Base-by-base conservation (phyloP, 2,113 vertebrate genomes). In the Poicephalus gulielmi region DNA sequence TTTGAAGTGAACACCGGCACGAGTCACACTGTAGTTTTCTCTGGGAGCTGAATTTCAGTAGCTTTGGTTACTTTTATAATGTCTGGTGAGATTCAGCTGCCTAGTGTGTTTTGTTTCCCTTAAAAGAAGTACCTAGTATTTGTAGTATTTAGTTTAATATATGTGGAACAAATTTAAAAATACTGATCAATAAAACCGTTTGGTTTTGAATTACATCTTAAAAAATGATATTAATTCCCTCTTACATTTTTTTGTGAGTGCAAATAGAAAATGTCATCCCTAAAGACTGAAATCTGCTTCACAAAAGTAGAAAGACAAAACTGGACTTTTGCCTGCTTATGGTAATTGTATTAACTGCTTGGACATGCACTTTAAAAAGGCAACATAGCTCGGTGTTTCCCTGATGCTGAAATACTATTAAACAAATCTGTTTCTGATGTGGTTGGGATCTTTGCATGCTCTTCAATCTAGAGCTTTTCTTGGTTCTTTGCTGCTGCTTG, bases 401-500 rank as follows among this genome's bases (percentile, higher is more conserved):
- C 83, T 75, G 30, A 76, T 76, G 57, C 57, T 90, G 68, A 52
- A 71, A 37, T 24, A 15, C n/a, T 31, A 19, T 83, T 86, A 53
- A 33, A 8, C 57, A 90, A 81, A 96, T 76, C 62, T 94, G 24
- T 80, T 88, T 84, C 83, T 92, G 49, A 82, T 50, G 47, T 86
- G n/a, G 22, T 75, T 84, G 77, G 62, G 81, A 92, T 82, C 55
- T 88, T 82, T 86, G 46, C 59, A 53, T 66, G 64, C 62, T 93
- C 31, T 55, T 93, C 13, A 11, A 28, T 84, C 13, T 55, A 35
- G 68, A 84, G 53, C 44, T 90, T 10, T 57, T 49, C 49, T 68
- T 30, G 15, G 79, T 93, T 94, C 73, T 79, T 71, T 95, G 66
- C 83, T 92, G 69, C 88, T 93, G 86, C 92, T 96, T 97, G 80